Evolutionary conservation across 2,888 invertebrate genomes (phyloP).

Genomic region (Drosophila barbarae): DNA sequence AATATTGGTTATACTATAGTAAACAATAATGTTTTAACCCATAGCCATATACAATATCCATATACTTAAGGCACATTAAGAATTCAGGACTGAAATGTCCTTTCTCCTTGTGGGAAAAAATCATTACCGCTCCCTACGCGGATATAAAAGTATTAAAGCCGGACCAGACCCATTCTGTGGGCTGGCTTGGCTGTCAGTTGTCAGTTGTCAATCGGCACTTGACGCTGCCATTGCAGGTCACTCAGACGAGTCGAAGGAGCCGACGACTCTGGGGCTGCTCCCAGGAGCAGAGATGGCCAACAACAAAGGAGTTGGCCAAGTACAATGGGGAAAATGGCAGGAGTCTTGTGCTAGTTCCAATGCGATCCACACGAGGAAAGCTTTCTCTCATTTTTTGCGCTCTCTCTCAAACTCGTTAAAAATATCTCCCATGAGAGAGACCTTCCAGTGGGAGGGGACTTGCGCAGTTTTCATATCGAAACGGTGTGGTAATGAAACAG

Average conservation of each 20-base stretch:
- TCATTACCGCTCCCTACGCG: background rate
- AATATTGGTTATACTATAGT: background rate
- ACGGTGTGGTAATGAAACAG: slow-evolving; percentile 34
- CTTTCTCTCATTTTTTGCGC: slow-evolving; percentile 5
- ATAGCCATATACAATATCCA: background rate
- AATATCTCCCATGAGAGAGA: slow-evolving; percentile 8
- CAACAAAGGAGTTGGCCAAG: slow-evolving; percentile 23
- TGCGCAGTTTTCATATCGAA: slow-evolving; percentile 39
- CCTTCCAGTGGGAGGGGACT: slow-evolving; percentile 48
- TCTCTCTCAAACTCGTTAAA: background rate
- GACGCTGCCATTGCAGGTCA: slow-evolving; percentile 41
- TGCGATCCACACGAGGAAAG: slow-evolving; percentile 49
- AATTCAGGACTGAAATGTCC: slow-evolving; percentile 1
- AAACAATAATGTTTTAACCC: background rate
- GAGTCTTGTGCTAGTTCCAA: slow-evolving; percentile 56
- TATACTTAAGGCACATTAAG: background rate
- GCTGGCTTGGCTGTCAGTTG: slow-evolving; percentile 7
- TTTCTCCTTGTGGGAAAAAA: background rate
- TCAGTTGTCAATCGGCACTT: slow-evolving; percentile 39
- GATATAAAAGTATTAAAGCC: slow-evolving; percentile 9
- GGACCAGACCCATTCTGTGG: slow-evolving; percentile 8
- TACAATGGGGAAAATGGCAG: slow-evolving; percentile 31
- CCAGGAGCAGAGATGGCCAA: slow-evolving; percentile 15
- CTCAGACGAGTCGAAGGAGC: slow-evolving; percentile 20
- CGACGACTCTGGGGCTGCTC: slow-evolving; percentile 15